Percentiles rank a stretch among this genome's conserved stretches.
These are phyloP conservation scores for Agrochola litura DNA, from an alignment of 2,888 invertebrate species.

Conservation along the genomic window DNA sequence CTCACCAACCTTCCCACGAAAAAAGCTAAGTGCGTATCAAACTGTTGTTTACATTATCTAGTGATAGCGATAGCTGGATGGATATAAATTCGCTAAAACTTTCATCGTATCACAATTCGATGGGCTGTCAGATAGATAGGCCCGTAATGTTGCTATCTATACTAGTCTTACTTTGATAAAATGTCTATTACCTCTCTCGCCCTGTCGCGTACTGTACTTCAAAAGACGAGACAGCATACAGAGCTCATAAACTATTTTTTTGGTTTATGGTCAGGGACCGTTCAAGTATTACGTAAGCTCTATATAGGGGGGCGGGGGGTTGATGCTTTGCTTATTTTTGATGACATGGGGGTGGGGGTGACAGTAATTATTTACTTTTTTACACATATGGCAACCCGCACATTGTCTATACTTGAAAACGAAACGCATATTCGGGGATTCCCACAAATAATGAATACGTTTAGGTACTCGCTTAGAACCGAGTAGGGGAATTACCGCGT, in stretches of 20 bases:
- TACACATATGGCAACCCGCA: too few species aligned
- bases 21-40: constrained; percentile 31
- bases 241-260: not conserved
- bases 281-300: too few species aligned
- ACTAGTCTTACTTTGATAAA: constrained; percentile 10
- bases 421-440: too few species aligned
- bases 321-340: too few species aligned
- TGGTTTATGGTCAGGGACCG: not conserved
- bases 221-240: not conserved
- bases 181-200: constrained; percentile 12
- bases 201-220: not conserved
- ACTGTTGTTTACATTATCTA: constrained; percentile 34
- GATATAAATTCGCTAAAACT: constrained; percentile 20
- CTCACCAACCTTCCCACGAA: constrained; percentile 13
- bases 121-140: constrained; percentile 19
- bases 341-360: too few species aligned
- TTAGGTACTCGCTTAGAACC: too few species aligned
- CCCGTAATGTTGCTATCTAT: not conserved
- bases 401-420: too few species aligned
- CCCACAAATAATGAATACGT: too few species aligned
- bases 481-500: too few species aligned
- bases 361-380: too few species aligned
- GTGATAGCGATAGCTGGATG: constrained; percentile 31
- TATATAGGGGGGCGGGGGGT: too few species aligned
- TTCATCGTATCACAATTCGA: constrained; percentile 25